Evolutionary conservation across 2,888 invertebrate species (phyloP), one percentile per base, ranked within the genome.

Genomic region (Panopea generosa): DNA sequence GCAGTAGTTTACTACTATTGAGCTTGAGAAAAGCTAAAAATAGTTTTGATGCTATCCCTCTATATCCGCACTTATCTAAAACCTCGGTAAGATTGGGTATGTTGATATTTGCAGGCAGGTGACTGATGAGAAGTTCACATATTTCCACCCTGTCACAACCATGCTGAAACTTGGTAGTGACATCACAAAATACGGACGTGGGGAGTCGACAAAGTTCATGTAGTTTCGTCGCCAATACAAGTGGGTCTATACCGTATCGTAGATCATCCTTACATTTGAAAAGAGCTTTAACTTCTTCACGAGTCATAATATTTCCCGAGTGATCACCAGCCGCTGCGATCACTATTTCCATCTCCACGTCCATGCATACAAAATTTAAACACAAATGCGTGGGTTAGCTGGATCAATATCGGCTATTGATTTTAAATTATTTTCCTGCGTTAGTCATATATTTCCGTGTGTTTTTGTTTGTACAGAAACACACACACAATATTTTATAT

Each of bases 31-130:
- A 45, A 16, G 40, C 22, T 9, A 61, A 24, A 16, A 56, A 62
- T 22, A 73, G 27, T 40, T 22, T 11, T 0, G 61, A 16, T 1
- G 67, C 59, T n/a, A 67, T 16, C n/a, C 55, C n/a, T 26, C 18
- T 49, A 29, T 73, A 73, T 11, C 61, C 67, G 40, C 73, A 73
- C 22, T 56, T 33, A 11, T 55, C 40, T 1, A 73, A 33, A n/a
- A 18, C 22, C 18, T 16, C 9, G 0, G 62, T 49, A 7, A 70
- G 20, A 16, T 24, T 26, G 26, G n/a, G 27, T 27, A 53, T 27
- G n/a, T 53, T 27, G 2, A 18, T 29, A 27, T 29, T 7, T 24
- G n/a, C 6, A 16, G 53, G 53, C 16, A 53, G 27, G 14, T 53
- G 53, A 27, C 27, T 53, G 2, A 53, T 53, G 14, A 53, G 29